phyloP scores from a whole-genome alignment of 2,888 invertebrate species.

The Tachina lurida region DNA sequence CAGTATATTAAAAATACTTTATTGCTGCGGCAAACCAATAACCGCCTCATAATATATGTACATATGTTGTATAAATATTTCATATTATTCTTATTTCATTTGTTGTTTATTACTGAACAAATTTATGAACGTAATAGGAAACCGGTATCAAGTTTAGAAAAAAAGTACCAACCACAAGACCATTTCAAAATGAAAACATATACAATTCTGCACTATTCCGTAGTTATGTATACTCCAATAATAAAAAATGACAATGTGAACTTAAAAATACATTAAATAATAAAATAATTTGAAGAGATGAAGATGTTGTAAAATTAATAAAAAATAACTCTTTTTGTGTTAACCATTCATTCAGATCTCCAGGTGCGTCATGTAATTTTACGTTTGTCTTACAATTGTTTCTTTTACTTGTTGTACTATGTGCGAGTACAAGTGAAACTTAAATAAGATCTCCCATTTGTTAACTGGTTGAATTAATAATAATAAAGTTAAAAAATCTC shows the following conservation, averaged over 20 bases:
- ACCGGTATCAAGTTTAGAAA: no score
- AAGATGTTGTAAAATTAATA: background rate
- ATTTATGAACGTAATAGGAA: no score
- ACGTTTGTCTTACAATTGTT: background rate
- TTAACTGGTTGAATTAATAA: slow-evolving; percentile 15
- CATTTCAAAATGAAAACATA: no score
- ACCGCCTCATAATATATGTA: no score
- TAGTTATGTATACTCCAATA: background rate
- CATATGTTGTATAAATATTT: no score
- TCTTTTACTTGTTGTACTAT: background rate
- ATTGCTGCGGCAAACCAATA: no score
- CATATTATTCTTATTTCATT: no score
- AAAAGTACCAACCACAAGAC: no score
- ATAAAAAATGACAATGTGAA: background rate
- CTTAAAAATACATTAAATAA: background rate
- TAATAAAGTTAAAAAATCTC: slow-evolving; percentile 2
- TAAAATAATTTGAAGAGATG: background rate
- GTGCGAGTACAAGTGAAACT: background rate
- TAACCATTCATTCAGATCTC: background rate
- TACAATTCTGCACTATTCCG: background rate
- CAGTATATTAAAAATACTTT: no score
- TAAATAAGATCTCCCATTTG: slow-evolving; percentile 15
- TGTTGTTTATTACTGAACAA: no score
- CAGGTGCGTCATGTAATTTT: slow-evolving; percentile 21
- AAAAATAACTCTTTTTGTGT: background rate